Percentiles rank a stretch among this genome's conserved stretches.
Evolutionary conservation across 2,797 vertebrate species (phyloP).

Genomic region (Typhlichthys eigenmanni): DNA sequence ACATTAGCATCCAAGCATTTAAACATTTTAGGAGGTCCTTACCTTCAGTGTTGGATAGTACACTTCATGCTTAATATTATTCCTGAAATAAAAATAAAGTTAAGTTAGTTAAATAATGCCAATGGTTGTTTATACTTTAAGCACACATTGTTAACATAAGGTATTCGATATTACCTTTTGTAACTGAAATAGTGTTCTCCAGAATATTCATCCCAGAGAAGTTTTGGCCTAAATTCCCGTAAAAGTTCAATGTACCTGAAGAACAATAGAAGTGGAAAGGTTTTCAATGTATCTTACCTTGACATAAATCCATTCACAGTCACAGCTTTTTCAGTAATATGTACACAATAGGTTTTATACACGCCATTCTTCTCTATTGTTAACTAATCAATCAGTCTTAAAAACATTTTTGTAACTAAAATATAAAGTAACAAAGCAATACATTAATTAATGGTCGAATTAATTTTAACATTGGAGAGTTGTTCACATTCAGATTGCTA

Average conservation of each 20-base stretch:
- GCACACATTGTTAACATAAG: neutral
- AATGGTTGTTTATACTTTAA: neutral
- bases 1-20: neutral
- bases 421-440: too few relatives aligned
- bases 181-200: slow-evolving; percentile 92
- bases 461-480: too few relatives aligned
- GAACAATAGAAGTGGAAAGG: slow-evolving; percentile 26
- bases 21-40: slow-evolving; percentile 17
- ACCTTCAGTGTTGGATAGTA: slow-evolving; percentile 97
- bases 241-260: slow-evolving; percentile 90
- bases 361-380: too few relatives aligned
- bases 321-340: too few relatives aligned
- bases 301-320: too few relatives aligned
- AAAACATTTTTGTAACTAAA: too few relatives aligned
- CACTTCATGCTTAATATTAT: slow-evolving; percentile 84
- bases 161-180: slow-evolving; percentile 79
- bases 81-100: slow-evolving; percentile 73
- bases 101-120: slow-evolving; percentile 13
- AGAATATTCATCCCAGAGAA: slow-evolving; percentile 88
- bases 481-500: too few relatives aligned
- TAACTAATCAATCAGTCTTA: too few relatives aligned
- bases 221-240: slow-evolving; percentile 87
- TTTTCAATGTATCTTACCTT: neutral
- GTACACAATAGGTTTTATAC: too few relatives aligned
- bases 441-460: too few relatives aligned